These are phyloP conservation scores for Hydractinia echinata DNA, from an alignment of 30 jellyfish, hydroid and myxozoan species.

Conservation along the genomic window DNA sequence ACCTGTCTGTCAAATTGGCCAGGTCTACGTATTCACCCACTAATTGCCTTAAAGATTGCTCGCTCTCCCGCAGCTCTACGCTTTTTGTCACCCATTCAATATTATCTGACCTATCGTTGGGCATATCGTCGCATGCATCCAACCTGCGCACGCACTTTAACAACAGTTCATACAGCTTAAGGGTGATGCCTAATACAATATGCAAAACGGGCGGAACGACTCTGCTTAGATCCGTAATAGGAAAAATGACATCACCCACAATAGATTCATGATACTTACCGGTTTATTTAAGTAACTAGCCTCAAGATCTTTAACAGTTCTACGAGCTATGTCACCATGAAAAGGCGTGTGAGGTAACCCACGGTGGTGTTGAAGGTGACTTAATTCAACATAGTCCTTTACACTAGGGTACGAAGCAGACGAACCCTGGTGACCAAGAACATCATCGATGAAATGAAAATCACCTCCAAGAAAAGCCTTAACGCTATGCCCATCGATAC, in stretches of 20 bases:
- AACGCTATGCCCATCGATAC: constrained; percentile 3
- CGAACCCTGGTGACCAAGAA: constrained; percentile 40
- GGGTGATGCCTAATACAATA: constrained; percentile 36
- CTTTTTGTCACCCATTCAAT: background rate
- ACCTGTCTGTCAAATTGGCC: background rate
- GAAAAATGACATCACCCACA: constrained; percentile 32
- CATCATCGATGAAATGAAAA: constrained; percentile 6
- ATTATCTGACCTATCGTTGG: background rate
- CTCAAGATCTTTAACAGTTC: background rate
- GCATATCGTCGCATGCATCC: background rate
- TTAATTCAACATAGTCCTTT: background rate
- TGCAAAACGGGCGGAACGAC: constrained; percentile 58
- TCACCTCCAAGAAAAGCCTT: constrained; percentile 4
- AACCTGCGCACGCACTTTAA: background rate
- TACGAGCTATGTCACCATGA: background rate
- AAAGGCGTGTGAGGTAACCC: background rate
- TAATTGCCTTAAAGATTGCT: background rate
- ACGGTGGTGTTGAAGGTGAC: background rate
- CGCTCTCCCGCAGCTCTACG: background rate
- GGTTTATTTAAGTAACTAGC: background rate
- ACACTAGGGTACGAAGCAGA: constrained; percentile 30
- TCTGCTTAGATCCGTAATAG: constrained; percentile 16
- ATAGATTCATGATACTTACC: constrained; percentile 15
- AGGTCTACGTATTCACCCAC: too few species aligned
- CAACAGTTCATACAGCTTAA: background rate